phyloP scores from a whole-genome alignment of 1,140 invertebrate genomes.

The Metopolophium dirhodum region DNA sequence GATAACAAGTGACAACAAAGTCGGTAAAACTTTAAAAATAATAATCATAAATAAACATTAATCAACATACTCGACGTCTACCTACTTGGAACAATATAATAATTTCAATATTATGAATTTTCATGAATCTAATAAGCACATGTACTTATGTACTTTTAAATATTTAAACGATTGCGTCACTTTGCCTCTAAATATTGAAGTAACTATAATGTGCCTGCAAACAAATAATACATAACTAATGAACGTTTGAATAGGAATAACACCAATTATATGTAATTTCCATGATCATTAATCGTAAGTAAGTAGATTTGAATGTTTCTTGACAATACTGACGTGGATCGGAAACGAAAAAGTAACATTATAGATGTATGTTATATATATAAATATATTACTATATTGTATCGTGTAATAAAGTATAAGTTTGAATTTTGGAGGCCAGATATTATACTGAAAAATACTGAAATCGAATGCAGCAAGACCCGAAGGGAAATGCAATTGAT shows the following conservation, averaged over 20 bases:
- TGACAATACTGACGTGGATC: background rate
- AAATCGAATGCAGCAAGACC: background rate
- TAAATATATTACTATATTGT: background rate
- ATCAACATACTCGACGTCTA: no score
- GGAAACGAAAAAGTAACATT: background rate
- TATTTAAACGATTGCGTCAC: background rate
- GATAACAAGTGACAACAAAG: no score
- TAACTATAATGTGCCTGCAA: background rate
- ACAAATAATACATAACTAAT: background rate
- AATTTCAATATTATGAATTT: no score
- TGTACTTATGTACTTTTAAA: background rate
- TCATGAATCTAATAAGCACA: background rate
- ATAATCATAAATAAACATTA: no score
- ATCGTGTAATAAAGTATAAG: background rate
- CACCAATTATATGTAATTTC: background rate
- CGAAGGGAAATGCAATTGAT: slow-evolving; percentile 19
- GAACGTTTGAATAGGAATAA: background rate
- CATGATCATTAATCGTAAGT: background rate
- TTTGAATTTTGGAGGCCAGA: background rate
- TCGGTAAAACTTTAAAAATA: no score
- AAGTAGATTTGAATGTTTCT: background rate
- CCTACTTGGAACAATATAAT: no score
- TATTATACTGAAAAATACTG: background rate
- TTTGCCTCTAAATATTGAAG: background rate
- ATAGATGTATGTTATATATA: background rate